phyloP scores from a whole-genome alignment of 1,140 invertebrate species.

The Saxidomus purpurata region DNA sequence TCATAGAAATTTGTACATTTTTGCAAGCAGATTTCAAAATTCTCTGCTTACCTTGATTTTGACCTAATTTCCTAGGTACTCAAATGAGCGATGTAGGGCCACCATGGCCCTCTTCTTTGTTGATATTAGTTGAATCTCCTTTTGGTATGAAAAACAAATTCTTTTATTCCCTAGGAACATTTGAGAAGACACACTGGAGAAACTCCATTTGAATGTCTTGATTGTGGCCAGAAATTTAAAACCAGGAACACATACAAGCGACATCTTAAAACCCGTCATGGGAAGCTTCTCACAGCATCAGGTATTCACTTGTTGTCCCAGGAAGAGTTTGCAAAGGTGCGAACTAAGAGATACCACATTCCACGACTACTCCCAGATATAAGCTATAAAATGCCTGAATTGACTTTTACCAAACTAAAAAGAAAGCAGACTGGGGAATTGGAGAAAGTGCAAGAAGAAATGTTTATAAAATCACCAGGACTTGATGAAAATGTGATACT shows the following conservation, averaged over 20 bases:
- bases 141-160: not conserved
- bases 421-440: conserved; percentile 4
- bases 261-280: conserved; percentile 89
- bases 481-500: conserved; percentile 8
- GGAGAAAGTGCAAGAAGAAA: not conserved
- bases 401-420: conserved; percentile 37
- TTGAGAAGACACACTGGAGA: conserved; percentile 90
- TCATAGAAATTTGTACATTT: no score
- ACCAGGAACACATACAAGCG: conserved; percentile 90
- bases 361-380: conserved; percentile 34
- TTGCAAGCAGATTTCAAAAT: no score
- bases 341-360: conserved; percentile 83
- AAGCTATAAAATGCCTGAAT: conserved; percentile 51
- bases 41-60: no score
- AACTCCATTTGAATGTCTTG: conserved; percentile 90
- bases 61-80: no score
- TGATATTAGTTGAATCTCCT: no score
- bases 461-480: not conserved
- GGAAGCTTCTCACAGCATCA: conserved; percentile 89
- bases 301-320: conserved; percentile 88
- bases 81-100: no score
- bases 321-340: conserved; percentile 89
- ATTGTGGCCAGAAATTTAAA: conserved; percentile 90
- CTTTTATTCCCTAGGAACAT: conserved; percentile 87
- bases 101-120: not conserved